Base-by-base conservation (phyloP, 2,797 vertebrate species). In the Gallirallus australis region DNA sequence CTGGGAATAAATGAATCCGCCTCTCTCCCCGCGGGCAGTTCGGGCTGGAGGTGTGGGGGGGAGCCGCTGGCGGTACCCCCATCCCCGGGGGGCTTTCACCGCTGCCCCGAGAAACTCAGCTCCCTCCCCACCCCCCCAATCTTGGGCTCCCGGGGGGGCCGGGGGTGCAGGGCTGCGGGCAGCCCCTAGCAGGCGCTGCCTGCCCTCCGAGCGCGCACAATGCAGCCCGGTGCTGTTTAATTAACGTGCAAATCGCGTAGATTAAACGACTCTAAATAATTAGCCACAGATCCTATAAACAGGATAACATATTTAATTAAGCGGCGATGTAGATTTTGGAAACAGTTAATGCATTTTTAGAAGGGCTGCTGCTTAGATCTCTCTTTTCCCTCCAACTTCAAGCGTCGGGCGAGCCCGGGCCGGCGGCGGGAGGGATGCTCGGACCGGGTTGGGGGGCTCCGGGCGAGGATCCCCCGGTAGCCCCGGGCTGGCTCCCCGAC, bases 251-350 rank as follows among this genome's bases (percentile, higher is more conserved):
- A 99, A 99, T 99, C 99, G 98, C 98, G 98, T 98, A 99, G 98
- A 99, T 99, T 98, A 99, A 99, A 99, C 99, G 99, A 99, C 99
- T 98, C 98, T 98, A 98, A 98, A 98, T 98, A 99, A 99, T 99
- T 99, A 99, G 98, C 98, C 98, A 97, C 97, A 98, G 98, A 98
- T 98, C 98, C 98, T 98, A 98, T 98, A 98, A 98, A 98, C 98
- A 98, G 98, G 99, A 99, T 99, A 99, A 99, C 98, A 98, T 99
- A 99, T 99, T 98, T 98, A 98, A 98, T 98, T 98, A 98, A 98
- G 98, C 97, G 91, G 97, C 97, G 96, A 95, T 98, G 98, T 98
- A 98, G 98, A 98, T 98, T 98, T 98, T 98, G 97, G 98, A 98
- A 98, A 98, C 98, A 98, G 98, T 98, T 98, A 98, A 98, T 97